phyloP scores from a whole-genome alignment of 2,113 vertebrate species.

The Phyllostomus hastatus region DNA sequence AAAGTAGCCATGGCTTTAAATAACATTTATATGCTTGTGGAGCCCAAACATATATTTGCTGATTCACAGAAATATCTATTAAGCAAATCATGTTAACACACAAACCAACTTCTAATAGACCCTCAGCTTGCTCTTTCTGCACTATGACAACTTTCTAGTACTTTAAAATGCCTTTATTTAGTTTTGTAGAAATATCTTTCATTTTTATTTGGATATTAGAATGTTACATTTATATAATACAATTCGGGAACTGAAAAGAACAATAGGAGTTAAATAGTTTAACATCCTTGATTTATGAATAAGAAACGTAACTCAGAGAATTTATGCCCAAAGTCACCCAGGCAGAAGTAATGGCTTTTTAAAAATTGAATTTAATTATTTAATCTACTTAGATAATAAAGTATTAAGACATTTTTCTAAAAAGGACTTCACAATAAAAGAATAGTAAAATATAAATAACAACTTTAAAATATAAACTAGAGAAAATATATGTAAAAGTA shows the following conservation, averaged over 20 bases:
- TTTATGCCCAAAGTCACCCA: background rate
- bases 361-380: background rate
- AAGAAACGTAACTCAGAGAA: background rate
- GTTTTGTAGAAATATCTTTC: background rate
- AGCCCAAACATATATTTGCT: background rate
- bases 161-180: background rate
- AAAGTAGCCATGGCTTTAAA: background rate
- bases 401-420: background rate
- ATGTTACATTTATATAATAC: background rate
- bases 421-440: background rate
- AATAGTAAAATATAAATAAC: background rate
- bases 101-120: background rate
- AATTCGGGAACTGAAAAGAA: slow-evolving; percentile 13
- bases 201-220: slow-evolving; percentile 38
- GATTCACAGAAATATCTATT: background rate
- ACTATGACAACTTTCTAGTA: background rate
- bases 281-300: slow-evolving; percentile 5
- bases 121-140: background rate
- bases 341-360: background rate
- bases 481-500: background rate
- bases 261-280: background rate
- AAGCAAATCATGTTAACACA: background rate
- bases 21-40: background rate
- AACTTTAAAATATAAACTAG: background rate
- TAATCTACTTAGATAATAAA: slow-evolving; percentile 19